Evolutionary conservation across 2,888 invertebrate genomes (phyloP).

Genomic region (Aleiodes leptofemur): DNA sequence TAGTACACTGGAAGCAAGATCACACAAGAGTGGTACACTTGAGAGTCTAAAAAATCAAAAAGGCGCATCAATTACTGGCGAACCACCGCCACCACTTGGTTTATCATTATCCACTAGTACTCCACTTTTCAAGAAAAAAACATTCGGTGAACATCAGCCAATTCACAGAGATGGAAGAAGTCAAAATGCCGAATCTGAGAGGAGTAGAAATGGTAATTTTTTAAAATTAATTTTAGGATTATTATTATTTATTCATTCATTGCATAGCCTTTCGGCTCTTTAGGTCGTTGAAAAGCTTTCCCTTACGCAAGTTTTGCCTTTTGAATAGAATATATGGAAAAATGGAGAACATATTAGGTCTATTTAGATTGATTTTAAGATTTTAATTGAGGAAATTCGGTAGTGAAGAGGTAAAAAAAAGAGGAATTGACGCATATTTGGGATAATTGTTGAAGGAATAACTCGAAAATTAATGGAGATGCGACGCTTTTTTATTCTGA

Average conservation of each 20-base stretch:
- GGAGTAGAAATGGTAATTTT: conserved; percentile 43
- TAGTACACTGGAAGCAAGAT: conserved; percentile 68
- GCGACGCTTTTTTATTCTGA: no score
- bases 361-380: no score
- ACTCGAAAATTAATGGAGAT: neutral
- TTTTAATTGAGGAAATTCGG: no score
- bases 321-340: no score
- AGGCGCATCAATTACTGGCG: conserved; percentile 64
- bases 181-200: conserved; percentile 36
- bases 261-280: no score
- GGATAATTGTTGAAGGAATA: neutral
- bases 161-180: conserved; percentile 36
- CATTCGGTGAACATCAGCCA: conserved; percentile 68
- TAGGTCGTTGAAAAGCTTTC: no score
- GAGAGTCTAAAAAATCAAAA: conserved; percentile 69
- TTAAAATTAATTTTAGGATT: neutral
- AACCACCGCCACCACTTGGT: conserved; percentile 75
- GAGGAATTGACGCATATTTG: no score
- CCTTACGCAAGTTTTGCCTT: no score
- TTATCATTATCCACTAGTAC: conserved; percentile 80
- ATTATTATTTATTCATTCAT: neutral
- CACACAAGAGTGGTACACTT: conserved; percentile 70
- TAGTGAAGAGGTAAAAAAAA: no score
- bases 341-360: no score
- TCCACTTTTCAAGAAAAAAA: conserved; percentile 81